Base-by-base conservation (phyloP, 1,140 invertebrate species). In the Penaeus indicus region DNA sequence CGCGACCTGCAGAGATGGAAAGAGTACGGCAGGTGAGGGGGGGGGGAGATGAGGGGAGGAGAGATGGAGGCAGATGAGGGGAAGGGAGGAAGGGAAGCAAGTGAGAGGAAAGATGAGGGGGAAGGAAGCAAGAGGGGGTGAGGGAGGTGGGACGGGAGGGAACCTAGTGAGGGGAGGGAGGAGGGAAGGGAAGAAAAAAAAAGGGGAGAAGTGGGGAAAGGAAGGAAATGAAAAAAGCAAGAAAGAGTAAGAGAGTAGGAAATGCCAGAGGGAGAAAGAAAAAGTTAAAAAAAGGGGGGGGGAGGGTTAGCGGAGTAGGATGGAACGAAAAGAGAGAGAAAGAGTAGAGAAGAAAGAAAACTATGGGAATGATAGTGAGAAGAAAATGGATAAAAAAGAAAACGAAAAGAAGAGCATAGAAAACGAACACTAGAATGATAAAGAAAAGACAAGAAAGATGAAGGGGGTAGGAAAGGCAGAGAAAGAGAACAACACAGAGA, bases 1-100 rank as follows among this genome's bases (percentile, higher is more conserved):
- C 54, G 10, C 54, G 54, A 54, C 54, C 54, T 54, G 54, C 5
- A 54, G 54, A 13, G 54, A 54, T 54, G 54, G 54, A 2, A 54
- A 54, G 16, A 54, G 54, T 11, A 8, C 0, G 54, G 16, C 54
- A 54, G 54, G 54, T 54, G 2, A 54, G 54, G 61, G 32, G 61
- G 63, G 25, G 63, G 62, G 61, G 81, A 64, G 81, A 83, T 62
- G 63, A 47, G 63, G 61, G 38, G 61, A 83, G 80, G 63, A 61
- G 27, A 60, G 63, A 47, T 25, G 61, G 63, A 32, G 38, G 61
- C 32, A 32, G 63, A 47, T 19, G n/a, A 27, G 61, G 27, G 80
- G 22, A 7, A 61, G 25, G 60, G 32, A 32, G 81, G 64, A 10
- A n/a, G 19, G 42, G 78, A 21, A 80, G 18, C 4, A 25, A 3